Percentiles rank a stretch among this genome's conserved stretches.
Evolutionary conservation across 2,888 invertebrate species (phyloP).

Genomic region (Caenorhabditis sinica): DNA sequence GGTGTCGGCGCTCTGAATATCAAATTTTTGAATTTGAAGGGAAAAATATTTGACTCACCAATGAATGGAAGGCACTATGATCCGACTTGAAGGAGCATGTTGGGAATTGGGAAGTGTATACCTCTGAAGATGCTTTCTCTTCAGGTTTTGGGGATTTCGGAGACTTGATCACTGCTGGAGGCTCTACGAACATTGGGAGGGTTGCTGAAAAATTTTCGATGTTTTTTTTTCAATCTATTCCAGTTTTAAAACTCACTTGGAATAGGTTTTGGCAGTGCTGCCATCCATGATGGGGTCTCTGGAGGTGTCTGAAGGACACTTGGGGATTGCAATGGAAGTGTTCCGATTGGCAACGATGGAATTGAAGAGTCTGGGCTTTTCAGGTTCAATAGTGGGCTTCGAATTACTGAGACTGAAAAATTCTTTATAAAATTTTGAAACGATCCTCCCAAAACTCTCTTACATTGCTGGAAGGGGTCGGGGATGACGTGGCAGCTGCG

Average conservation of each 20-base stretch:
- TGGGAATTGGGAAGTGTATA: constrained; percentile 48
- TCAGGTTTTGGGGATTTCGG: neutral
- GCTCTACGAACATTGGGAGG: constrained; percentile 32
- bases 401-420: constrained; percentile 39
- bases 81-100: constrained; percentile 60
- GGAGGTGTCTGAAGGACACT: neutral
- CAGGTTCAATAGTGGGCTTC: constrained; percentile 24
- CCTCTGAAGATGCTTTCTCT: constrained; percentile 22
- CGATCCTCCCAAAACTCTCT: neutral
- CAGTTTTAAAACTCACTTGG: constrained; percentile 63
- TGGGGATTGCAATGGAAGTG: constrained; percentile 6
- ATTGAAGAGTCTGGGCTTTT: neutral
- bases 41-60: no score
- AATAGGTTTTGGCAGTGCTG: constrained; percentile 68
- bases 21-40: no score
- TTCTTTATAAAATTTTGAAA: neutral
- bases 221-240: neutral
- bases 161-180: neutral
- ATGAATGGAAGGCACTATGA: constrained; percentile 51
- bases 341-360: neutral
- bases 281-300: constrained; percentile 55
- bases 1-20: constrained; percentile 38
- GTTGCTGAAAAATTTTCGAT: constrained; percentile 51
- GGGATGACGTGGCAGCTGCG: constrained; percentile 49
- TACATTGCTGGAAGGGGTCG: constrained; percentile 44